A percentile compares a stretch with the other conserved stretches of the same genome.
Evolutionary conservation across 2,797 vertebrate genomes (phyloP).

Genomic region (Phaenicophaeus curvirostris): DNA sequence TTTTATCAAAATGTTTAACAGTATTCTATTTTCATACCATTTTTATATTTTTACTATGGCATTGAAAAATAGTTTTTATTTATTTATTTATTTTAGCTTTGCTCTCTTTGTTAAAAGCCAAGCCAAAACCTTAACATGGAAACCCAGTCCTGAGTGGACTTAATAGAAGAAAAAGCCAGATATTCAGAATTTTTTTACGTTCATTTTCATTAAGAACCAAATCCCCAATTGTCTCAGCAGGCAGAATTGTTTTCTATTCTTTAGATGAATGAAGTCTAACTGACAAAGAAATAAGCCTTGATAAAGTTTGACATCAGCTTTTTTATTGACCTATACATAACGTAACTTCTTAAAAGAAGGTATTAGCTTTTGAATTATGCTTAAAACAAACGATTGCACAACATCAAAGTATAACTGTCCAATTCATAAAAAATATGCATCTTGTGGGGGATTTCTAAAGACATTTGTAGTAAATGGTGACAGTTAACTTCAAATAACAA

Average conservation of each 20-base stretch:
- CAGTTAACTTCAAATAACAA: background rate
- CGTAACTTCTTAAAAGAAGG: background rate
- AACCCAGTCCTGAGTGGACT: constrained; percentile 58
- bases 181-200: constrained; percentile 34
- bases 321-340: constrained; percentile 45
- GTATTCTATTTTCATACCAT: background rate
- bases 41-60: background rate
- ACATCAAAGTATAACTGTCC: background rate
- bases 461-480: background rate
- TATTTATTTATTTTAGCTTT: background rate
- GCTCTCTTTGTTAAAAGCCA: background rate
- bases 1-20: constrained; percentile 17
- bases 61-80: background rate
- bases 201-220: constrained; percentile 67
- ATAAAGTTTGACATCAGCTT: constrained; percentile 45
- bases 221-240: constrained; percentile 56
- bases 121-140: constrained; percentile 48
- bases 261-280: constrained; percentile 41
- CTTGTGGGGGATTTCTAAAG: background rate
- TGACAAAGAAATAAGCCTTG: constrained; percentile 58
- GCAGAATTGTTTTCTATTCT: constrained; percentile 72
- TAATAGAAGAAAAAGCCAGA: constrained; percentile 20
- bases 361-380: background rate
- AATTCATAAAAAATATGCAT: background rate
- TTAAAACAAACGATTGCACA: background rate